Evolutionary conservation across 2,113 vertebrate genomes (phyloP).

Genomic region (Tetrax tetrax): DNA sequence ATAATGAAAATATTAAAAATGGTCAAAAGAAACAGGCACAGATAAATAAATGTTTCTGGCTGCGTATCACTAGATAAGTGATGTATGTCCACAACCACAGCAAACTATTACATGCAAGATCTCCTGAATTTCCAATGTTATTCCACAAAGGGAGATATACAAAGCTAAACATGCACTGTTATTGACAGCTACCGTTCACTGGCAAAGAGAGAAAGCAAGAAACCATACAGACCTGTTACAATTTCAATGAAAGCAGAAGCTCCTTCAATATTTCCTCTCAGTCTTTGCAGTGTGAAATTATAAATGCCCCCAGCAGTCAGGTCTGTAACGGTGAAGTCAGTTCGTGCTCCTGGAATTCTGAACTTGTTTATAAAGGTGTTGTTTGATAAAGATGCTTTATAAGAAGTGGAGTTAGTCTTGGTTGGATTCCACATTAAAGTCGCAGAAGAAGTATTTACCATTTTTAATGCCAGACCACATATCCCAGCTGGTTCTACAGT

Average conservation of each 20-base stretch:
- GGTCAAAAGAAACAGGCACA: neutral
- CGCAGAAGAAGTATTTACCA: conserved; percentile 76
- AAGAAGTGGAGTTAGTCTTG: conserved; percentile 80
- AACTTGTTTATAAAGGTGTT: conserved; percentile 64
- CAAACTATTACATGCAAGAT: neutral
- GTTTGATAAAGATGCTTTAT: conserved; percentile 79
- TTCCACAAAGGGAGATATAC: neutral
- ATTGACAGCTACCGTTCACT: neutral
- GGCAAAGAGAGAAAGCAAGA: neutral
- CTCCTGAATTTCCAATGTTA: neutral
- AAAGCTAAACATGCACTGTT: neutral
- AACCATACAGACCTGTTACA: conserved; percentile 73
- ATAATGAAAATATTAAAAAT: neutral
- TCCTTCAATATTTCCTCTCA: conserved; percentile 74
- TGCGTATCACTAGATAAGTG: neutral
- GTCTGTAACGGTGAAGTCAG: conserved; percentile 70
- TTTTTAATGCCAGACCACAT: conserved; percentile 74
- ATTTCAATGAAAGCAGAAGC: conserved; percentile 68
- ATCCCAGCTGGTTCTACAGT: conserved; percentile 78
- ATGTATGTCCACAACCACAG: neutral
- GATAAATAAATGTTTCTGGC: neutral
- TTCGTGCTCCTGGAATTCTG: conserved; percentile 55
- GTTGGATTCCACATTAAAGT: conserved; percentile 79
- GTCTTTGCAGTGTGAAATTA: conserved; percentile 77
- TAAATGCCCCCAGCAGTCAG: conserved; percentile 80